Percentiles rank a stretch among this genome's conserved stretches.
phyloP scores from a whole-genome alignment of 2,888 invertebrate genomes.

The Noctua fimbriata region DNA sequence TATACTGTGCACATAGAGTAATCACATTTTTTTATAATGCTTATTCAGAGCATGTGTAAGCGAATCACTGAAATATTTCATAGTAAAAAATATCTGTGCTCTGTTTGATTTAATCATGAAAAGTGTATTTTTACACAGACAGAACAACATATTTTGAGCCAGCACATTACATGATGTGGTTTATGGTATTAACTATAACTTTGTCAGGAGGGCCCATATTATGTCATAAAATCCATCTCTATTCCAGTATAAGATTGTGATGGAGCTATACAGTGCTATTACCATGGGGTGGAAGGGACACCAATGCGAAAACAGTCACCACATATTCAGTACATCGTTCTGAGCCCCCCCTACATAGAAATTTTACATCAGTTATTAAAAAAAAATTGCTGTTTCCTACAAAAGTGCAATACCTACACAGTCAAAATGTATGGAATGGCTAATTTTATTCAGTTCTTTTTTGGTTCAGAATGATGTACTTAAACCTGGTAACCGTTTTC shows the following conservation, averaged over 20 bases:
- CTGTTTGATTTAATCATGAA: neutral
- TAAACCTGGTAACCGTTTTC: too few species aligned
- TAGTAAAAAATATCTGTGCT: neutral
- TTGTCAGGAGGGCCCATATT: neutral
- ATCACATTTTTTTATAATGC: neutral
- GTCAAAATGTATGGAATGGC: too few species aligned
- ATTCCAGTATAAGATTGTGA: neutral
- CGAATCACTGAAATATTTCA: neutral
- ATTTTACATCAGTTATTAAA: too few species aligned
- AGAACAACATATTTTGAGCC: neutral
- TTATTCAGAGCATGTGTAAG: neutral
- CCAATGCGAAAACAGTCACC: too few species aligned
- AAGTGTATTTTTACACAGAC: neutral
- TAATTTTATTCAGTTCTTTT: too few species aligned
- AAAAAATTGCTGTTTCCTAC: too few species aligned
- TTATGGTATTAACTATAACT: neutral
- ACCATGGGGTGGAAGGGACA: neutral
- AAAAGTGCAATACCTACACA: too few species aligned
- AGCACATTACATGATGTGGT: neutral
- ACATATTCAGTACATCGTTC: too few species aligned
- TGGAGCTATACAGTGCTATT: neutral
- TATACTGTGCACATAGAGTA: conserved; percentile 5
- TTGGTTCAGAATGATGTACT: too few species aligned
- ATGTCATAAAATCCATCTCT: neutral
- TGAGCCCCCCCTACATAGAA: too few species aligned